A percentile compares a stretch with the other conserved stretches of the same genome.
These are phyloP conservation scores for Cynoglossus semilaevis DNA, from an alignment of 2,113 vertebrate species.

Conservation along the genomic window DNA sequence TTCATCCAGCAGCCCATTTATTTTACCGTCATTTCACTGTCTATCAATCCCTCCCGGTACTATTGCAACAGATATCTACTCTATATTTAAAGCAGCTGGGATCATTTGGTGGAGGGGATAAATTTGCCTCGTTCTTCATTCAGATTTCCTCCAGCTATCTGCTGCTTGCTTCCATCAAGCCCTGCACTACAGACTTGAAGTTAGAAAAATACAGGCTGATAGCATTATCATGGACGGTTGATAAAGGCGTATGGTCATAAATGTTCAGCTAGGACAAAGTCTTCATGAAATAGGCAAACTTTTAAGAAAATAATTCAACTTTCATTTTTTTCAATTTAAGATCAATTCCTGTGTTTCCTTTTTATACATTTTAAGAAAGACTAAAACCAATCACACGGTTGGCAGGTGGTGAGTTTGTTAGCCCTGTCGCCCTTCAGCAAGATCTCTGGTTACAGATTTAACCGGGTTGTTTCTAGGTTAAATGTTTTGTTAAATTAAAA, in stretches of 20 bases:
- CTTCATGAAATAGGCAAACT: slow-evolving; percentile 28
- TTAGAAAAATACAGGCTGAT: slow-evolving; percentile 47
- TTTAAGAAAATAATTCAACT: slow-evolving; percentile 28
- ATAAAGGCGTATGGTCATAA: slow-evolving; percentile 50
- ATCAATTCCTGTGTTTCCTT: neutral
- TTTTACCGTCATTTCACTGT: slow-evolving; percentile 62
- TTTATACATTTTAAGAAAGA: slow-evolving; percentile 1
- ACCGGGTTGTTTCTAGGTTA: too few relatives aligned
- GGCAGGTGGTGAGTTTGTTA: too few relatives aligned
- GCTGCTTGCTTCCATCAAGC: slow-evolving; percentile 45
- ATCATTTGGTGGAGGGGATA: slow-evolving; percentile 57
- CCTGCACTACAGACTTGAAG: slow-evolving; percentile 41
- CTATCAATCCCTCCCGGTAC: slow-evolving; percentile 58
- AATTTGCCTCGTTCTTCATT: slow-evolving; percentile 54
- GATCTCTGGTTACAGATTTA: too few relatives aligned
- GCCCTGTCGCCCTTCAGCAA: too few relatives aligned
- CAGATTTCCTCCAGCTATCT: slow-evolving; percentile 67
- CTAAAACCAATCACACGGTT: too few relatives aligned
- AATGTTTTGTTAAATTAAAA: too few relatives aligned
- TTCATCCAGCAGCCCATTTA: slow-evolving; percentile 61
- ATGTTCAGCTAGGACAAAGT: slow-evolving; percentile 28
- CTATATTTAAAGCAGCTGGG: slow-evolving; percentile 69
- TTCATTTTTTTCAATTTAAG: slow-evolving; percentile 6
- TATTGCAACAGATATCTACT: slow-evolving; percentile 60
- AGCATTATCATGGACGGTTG: slow-evolving; percentile 45